phyloP scores from a whole-genome alignment of 1,140 invertebrate genomes.

The Ericerus pela region DNA sequence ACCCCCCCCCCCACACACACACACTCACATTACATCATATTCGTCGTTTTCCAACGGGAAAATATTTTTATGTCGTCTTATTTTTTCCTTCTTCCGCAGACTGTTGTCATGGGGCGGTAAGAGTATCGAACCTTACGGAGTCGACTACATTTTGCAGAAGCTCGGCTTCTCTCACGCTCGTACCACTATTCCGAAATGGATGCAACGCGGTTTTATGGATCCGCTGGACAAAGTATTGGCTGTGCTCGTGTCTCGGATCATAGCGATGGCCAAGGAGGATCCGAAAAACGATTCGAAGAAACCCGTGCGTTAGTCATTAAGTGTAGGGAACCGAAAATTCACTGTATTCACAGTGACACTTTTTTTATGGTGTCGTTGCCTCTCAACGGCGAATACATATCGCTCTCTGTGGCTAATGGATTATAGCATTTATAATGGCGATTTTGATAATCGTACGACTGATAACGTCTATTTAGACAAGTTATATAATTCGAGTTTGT shows the following conservation, averaged over 20 bases:
- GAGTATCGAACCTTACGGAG: constrained; percentile 91
- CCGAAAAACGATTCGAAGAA: constrained; percentile 12
- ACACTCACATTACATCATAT: too few relatives aligned
- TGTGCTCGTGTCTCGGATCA: constrained; percentile 49
- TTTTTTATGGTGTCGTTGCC: too few relatives aligned
- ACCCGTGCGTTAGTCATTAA: too few relatives aligned
- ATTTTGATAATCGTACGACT: too few relatives aligned
- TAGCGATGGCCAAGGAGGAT: constrained; percentile 28
- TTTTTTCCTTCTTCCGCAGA: constrained; percentile 35
- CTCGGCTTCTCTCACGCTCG: constrained; percentile 91
- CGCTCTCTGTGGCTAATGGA: too few relatives aligned
- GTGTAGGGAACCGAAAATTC: too few relatives aligned
- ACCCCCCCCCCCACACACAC: too few relatives aligned
- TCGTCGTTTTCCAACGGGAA: background rate
- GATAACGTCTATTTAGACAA: too few relatives aligned
- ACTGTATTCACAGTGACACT: too few relatives aligned
- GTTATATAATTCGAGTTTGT: too few relatives aligned
- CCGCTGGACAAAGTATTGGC: constrained; percentile 75
- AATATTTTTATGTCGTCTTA: constrained; percentile 12
- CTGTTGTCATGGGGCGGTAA: constrained; percentile 88
- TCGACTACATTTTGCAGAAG: constrained; percentile 93
- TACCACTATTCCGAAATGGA: constrained; percentile 97
- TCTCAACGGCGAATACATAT: too few relatives aligned
- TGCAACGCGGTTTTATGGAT: constrained; percentile 94
- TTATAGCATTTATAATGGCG: too few relatives aligned